These are phyloP conservation scores for Himalopsyche kuldschensis DNA, from an alignment of 2,888 invertebrate genomes.

Conservation along the genomic window DNA sequence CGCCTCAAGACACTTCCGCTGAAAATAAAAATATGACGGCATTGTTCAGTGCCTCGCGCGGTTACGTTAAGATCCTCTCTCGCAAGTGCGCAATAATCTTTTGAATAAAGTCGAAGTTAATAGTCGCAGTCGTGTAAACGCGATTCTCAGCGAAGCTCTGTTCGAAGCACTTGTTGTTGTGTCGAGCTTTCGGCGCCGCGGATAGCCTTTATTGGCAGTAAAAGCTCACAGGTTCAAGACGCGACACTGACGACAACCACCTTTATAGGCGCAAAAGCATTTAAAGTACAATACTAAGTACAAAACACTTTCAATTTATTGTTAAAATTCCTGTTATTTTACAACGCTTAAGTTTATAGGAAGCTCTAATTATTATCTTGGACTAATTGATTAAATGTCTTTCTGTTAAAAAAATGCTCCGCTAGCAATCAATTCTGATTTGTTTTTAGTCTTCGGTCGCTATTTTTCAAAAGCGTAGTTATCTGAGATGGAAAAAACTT, in stretches of 20 bases:
- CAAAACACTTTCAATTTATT: background rate
- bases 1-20: background rate
- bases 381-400: too few species aligned
- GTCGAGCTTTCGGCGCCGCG: background rate
- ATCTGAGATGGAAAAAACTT: too few species aligned
- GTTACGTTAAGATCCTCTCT: background rate
- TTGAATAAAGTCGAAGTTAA: background rate
- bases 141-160: background rate
- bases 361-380: too few species aligned
- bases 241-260: background rate
- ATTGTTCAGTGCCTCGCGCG: background rate
- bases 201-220: slow-evolving; percentile 4
- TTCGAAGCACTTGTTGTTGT: background rate
- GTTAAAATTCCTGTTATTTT: too few species aligned
- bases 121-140: background rate
- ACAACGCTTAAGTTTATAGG: too few species aligned
- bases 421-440: too few species aligned
- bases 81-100: background rate
- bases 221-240: background rate
- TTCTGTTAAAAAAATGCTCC: too few species aligned
- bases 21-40: background rate
- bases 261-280: background rate
- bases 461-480: too few species aligned
- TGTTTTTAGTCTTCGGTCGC: too few species aligned
- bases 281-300: background rate